A percentile compares a stretch with the other conserved stretches of the same genome.
phyloP scores from a whole-genome alignment of 2,888 invertebrate genomes.

The Glyphotaelius pellucidus region DNA sequence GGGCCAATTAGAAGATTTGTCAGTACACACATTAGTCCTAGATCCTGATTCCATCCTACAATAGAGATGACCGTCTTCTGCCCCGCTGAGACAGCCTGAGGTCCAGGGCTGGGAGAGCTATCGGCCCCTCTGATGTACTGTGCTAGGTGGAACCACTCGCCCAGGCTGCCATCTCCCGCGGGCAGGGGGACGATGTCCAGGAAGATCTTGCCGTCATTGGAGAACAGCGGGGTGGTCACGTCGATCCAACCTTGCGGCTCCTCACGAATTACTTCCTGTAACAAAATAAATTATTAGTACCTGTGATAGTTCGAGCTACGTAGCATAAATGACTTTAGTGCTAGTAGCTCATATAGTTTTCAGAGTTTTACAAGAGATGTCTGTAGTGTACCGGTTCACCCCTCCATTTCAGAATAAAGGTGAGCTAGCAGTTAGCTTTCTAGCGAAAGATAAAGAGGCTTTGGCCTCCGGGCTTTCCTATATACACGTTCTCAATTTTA shows the following conservation, averaged over 20 bases:
- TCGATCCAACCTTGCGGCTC: conserved; percentile 86
- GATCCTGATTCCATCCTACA: conserved; percentile 80
- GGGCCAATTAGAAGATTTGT: background rate
- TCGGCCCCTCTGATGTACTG: conserved; percentile 71
- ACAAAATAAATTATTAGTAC: background rate
- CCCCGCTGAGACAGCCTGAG: conserved; percentile 77
- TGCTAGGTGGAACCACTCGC: conserved; percentile 74
- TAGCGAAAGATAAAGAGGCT: no score
- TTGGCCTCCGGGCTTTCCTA: no score
- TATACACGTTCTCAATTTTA: no score
- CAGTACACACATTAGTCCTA: conserved; percentile 76
- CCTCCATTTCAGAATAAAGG: no score
- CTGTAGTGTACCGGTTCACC: no score
- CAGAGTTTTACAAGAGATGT: no score
- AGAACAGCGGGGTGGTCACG: conserved; percentile 77
- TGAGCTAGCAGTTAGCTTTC: no score
- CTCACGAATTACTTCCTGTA: conserved; percentile 75
- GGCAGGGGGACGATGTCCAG: conserved; percentile 72
- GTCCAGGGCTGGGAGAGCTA: conserved; percentile 71
- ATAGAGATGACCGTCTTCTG: conserved; percentile 79
- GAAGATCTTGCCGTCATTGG: conserved; percentile 74
- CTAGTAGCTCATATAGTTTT: no score
- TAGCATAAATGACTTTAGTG: no score
- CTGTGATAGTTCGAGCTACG: background rate
- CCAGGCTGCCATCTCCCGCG: conserved; percentile 69